Evolutionary conservation across 2,113 vertebrate genomes (phyloP), one percentile per base, ranked within the genome.

Genomic region (Steatornis caripensis): DNA sequence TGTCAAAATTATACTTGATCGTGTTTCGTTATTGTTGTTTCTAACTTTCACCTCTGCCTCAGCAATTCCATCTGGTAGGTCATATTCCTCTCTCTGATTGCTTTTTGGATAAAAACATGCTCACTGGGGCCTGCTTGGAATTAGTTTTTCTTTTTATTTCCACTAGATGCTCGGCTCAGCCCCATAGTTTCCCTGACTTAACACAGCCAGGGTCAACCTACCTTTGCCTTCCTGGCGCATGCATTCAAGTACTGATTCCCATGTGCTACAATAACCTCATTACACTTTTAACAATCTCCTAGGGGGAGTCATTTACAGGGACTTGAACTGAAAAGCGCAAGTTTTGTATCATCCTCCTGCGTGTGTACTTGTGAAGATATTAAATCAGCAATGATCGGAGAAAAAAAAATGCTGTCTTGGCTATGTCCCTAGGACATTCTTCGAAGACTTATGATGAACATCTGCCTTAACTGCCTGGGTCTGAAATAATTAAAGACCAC

Each of bases 101-200:
- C 89, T 91, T 97, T 97, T 98, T 96, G 97, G 97, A 98, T 94
- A 97, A 95, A 96, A 97, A 93, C 95, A 95, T 81, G 86, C 94
- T 97, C 96, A 81, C 95, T 93, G 89, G 32, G 91, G 76, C 87
- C 97, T 93, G 90, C 84, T 96, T 95, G 95, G 95, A 97, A 97
- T 97, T 93, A 97, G 92, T 87, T 97, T 95, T 95, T 95, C 93
- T 90, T 97, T 97, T 97, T 92, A 93, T 97, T 96, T 96, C 88
- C 89, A 95, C 70, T 77, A 39, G 74, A 90, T 74, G 43, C 80
- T 93, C 34, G 3, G 70, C 53, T 95, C 74, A 95, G 76, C 77
- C 58, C 92, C 68, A 60, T 39, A 64, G 72, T 81, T 90, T 84
- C 64, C 81, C 74, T 77, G 70, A 85, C 77, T 95, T 90, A 86